Base-by-base conservation (phyloP, 92 coral and sea anemone species). In the Parazoanthus swiftii region DNA sequence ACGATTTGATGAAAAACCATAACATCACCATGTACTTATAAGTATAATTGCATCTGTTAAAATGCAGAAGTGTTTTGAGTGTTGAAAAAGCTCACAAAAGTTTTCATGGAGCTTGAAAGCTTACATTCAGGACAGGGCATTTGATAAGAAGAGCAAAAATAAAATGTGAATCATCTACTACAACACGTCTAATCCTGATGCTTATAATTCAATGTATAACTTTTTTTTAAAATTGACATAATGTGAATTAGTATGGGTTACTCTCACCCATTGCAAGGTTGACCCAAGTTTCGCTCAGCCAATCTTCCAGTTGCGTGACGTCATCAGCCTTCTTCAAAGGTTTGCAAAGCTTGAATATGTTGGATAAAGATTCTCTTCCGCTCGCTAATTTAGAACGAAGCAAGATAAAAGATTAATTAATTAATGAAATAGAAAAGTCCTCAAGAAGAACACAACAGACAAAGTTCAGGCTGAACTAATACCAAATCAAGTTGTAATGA, bases 181-280 rank as follows among this genome's bases (percentile, higher is more conserved):
- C 11, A 46, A 4, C 11, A 46, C 51, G 51, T 46, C 6, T 6
- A 46, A 9, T 0, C 51, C 51, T 58, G 20, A 10, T 58, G 66
- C 1, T 58, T 10, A 58, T 58, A 58, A 58, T 58, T 58, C 20
- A 58, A 58, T 58, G 9, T 2, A 14, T 1, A 58, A 21, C 4
- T 58, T 14, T 58, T 58, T 58, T 58, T 1, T 9, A 63, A 3
- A 11, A 20, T 6, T 18, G 70, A 5, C 7, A 23, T 82, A 8
- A 6, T 9, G 43, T 68, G 38, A 50, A 43, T 36, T 35, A 54
- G 5, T 42, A 35, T 2, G 66, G 29, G 71, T 10, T 3, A 65
- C 94, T 81, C 86, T 81, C 86, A 97, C 99, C 99, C 99, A 97
- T 97, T 29, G 99, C 99, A n/a, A 97, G 85, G 88, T 97, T 97